phyloP scores from a whole-genome alignment of 2,888 invertebrate genomes.

The Ophion obscuratus region DNA sequence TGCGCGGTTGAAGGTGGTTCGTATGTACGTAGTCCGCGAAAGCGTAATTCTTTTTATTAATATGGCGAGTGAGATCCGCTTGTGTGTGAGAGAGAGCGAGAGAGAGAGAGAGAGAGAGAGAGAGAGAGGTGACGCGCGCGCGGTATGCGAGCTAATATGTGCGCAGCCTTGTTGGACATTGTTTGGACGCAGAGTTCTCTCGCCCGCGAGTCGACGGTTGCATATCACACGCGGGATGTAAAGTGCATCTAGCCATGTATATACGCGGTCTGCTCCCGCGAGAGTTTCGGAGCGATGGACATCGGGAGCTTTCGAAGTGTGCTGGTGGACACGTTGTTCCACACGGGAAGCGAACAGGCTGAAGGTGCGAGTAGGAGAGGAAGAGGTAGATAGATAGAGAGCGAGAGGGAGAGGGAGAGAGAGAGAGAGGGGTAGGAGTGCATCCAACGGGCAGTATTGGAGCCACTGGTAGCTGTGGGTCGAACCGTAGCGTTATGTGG shows the following conservation, averaged over 20 bases:
- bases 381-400: background rate
- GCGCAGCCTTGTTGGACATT: slow-evolving; percentile 83
- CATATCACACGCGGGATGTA: slow-evolving; percentile 44
- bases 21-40: slow-evolving; percentile 26
- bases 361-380: slow-evolving; percentile 7
- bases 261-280: slow-evolving; percentile 43
- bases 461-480: slow-evolving; percentile 65
- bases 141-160: slow-evolving; percentile 80
- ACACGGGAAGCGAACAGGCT: slow-evolving; percentile 31
- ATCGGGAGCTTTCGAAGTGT: slow-evolving; percentile 47
- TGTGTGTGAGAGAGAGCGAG: background rate
- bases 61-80: slow-evolving; percentile 48
- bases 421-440: slow-evolving; percentile 55
- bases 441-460: slow-evolving; percentile 68
- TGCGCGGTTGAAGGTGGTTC: slow-evolving; percentile 7
- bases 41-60: slow-evolving; percentile 75
- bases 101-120: background rate
- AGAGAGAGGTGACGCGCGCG: slow-evolving; percentile 70
- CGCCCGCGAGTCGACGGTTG: slow-evolving; percentile 51
- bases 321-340: slow-evolving; percentile 48
- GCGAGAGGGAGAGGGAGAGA: slow-evolving; percentile 32
- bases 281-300: slow-evolving; percentile 11
- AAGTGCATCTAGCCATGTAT: slow-evolving; percentile 32
- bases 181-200: slow-evolving; percentile 77
- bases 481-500: slow-evolving; percentile 83